Evolutionary conservation across 2,888 invertebrate genomes (phyloP).

Genomic region (Scaptomyza tumidula): DNA sequence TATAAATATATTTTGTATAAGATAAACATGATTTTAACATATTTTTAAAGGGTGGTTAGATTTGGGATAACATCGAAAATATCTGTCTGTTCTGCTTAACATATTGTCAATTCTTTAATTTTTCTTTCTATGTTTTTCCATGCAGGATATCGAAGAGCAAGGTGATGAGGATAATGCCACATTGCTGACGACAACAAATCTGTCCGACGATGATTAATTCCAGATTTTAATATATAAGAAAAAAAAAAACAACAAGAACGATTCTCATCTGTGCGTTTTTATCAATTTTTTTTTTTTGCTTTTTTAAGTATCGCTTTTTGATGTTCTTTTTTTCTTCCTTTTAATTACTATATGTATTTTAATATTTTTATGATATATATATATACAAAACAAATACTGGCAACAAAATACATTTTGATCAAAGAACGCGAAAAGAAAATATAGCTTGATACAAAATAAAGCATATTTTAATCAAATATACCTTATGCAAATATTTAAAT

Average conservation of each 20-base stretch:
- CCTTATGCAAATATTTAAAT: constrained; percentile 23
- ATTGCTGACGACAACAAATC: constrained; percentile 80
- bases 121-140: constrained; percentile 5
- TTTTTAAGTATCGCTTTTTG: constrained; percentile 40
- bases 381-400: constrained; percentile 47
- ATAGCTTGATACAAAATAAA: constrained; percentile 20
- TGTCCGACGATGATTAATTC: constrained; percentile 83
- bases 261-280: constrained; percentile 31
- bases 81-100: neutral
- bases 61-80: neutral
- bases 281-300: constrained; percentile 16
- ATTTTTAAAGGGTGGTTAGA: constrained; percentile 6
- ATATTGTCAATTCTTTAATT: constrained; percentile 2
- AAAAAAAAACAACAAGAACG: neutral
- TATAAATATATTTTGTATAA: constrained; percentile 63
- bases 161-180: constrained; percentile 83
- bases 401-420: constrained; percentile 28
- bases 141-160: constrained; percentile 81
- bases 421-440: constrained; percentile 4
- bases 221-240: constrained; percentile 11
- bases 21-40: constrained; percentile 13
- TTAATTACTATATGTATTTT: constrained; percentile 40
- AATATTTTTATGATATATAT: constrained; percentile 54
- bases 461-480: constrained; percentile 27
- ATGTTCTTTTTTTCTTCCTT: constrained; percentile 19